Conservation (phyloP, 1,140 invertebrate genomes). For the Drosophila fuyamai region DNA sequence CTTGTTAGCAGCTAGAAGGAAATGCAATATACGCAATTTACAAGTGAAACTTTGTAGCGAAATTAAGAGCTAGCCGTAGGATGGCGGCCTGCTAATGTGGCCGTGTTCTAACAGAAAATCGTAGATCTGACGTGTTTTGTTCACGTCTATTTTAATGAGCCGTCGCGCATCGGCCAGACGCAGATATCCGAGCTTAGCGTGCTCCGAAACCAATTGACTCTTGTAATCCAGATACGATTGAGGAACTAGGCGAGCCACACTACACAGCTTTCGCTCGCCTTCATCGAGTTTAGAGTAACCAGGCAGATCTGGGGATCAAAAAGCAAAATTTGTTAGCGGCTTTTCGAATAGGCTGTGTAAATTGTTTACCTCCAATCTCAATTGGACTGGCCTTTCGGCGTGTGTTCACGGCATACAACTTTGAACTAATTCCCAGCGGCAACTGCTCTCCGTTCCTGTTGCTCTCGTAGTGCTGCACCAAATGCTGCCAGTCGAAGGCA, state of each 20-base stretch:
- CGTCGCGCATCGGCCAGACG: slow-evolving; percentile 91
- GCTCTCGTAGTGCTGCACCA: slow-evolving; percentile 69
- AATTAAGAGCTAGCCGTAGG: slow-evolving; percentile 44
- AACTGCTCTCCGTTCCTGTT: slow-evolving; percentile 41
- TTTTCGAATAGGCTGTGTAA: not conserved
- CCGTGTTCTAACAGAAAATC: slow-evolving; percentile 92
- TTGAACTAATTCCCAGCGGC: slow-evolving; percentile 48
- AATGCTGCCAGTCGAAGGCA: slow-evolving; percentile 85
- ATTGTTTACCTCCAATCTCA: slow-evolving; percentile 85
- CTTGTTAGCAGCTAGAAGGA: not conserved
- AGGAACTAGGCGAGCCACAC: slow-evolving; percentile 90
- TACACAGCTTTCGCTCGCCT: slow-evolving; percentile 91
- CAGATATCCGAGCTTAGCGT: slow-evolving; percentile 89
- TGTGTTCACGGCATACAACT: slow-evolving; percentile 68
- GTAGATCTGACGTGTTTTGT: slow-evolving; percentile 96
- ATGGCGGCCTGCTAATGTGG: slow-evolving; percentile 87
- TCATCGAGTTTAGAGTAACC: slow-evolving; percentile 91
- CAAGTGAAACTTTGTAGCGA: slow-evolving; percentile 58
- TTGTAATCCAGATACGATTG: slow-evolving; percentile 92
- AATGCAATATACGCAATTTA: slow-evolving; percentile 48
- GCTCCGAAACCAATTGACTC: slow-evolving; percentile 90
- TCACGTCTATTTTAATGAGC: slow-evolving; percentile 96
- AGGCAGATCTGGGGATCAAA: slow-evolving; percentile 87
- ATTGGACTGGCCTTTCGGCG: slow-evolving; percentile 86
- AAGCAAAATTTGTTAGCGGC: not conserved